Evolutionary conservation across 2,797 vertebrate species (phyloP), one percentile per base, ranked within the genome.

Genomic region (Erithacus rubecula): DNA sequence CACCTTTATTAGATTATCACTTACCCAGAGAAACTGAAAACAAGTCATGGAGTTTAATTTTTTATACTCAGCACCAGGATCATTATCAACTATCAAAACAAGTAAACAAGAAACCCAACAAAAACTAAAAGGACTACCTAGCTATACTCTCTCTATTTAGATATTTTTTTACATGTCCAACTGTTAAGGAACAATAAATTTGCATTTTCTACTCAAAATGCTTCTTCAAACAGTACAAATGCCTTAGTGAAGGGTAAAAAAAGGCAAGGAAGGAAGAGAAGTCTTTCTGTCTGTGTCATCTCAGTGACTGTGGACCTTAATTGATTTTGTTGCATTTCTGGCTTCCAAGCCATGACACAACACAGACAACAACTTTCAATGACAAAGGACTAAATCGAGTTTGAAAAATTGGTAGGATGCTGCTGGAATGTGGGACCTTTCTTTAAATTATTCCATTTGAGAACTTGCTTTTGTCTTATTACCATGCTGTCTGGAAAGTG

Each of bases 331-430:
- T 74, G 17, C 59, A 67, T 17, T 69, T 77, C 58, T 76, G 43
- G 39, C 62, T 89, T 79, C 78, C 16, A 1, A 18, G 55, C 49
- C 11, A 4, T 37, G 62, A 82, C 88, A 91, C 51, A 79, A 77
- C 53, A 88, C n/a, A 62, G 53, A 87, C 49, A 67, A 32, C 55
- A 78, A 58, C 55, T 47, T 44, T 51, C 41, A 55, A 21, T 12
- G 18, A 95, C 77, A 95, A 96, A 94, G 77, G 68, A 60, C 43
- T 93, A 87, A 91, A 94, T 15, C 3, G 43, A 93, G 88, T 87
- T 41, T 74, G 68, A 93, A 78, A 74, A 94, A 89, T 71, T 9
- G 46, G 59, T 70, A 70, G 68, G 68, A 85, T 76, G 47, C 59
- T 87, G 41, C 59, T 55, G 62, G 69, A 76, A 82, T 32, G 67